Base-by-base conservation (phyloP, 2,888 invertebrate genomes). In the Cerastoderma edule region DNA sequence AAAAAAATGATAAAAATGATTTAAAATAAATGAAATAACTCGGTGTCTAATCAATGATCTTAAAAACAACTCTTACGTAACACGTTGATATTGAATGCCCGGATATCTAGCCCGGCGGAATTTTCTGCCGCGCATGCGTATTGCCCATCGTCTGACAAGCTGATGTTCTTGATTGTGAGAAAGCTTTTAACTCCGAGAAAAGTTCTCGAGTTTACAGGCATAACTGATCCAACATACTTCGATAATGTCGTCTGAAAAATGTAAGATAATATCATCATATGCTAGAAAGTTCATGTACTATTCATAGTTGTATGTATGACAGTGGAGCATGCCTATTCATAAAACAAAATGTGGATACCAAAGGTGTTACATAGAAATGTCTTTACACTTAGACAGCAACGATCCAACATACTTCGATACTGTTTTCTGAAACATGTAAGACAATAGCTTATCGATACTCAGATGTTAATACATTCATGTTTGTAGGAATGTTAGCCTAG, bases 81-180 rank as follows among this genome's bases (percentile, higher is more conserved):
- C 16, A 80, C 76, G 13, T 30, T 33, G n/a, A 85, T 66, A 19
- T 67, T 39, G 60, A 82, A 72, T 24, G 46, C 32, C 1, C 48
- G 63, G 0, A 69, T 53, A 35, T 75, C 67, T 10, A 30, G 68
- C 30, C 80, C 83, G 5, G 75, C 79, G 16, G 66, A 32, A 70
- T 83, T 84, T 44, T 77, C 68, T 19, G 84, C 78, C 19, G 67
- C 65, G 65, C 84, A 84, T 35, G 73, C 69, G 67, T 84, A 84
- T n/a, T 39, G 27, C 4, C 83, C 83, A 13, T 54, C 44, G 16
- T 83, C 72, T 24, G 63, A 65, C 2, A 66, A 35, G 6, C 72
- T 64, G 6, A 81, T 64, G n/a, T 72, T 63, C n/a, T 67, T 48
- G 6, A 83, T 75, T 44, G 64, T 75, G 0, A 83, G 67, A 27